Evolutionary conservation across 1,140 invertebrate species (phyloP), one percentile per base, ranked within the genome.

Genomic region (Oreohelix idahoensis): DNA sequence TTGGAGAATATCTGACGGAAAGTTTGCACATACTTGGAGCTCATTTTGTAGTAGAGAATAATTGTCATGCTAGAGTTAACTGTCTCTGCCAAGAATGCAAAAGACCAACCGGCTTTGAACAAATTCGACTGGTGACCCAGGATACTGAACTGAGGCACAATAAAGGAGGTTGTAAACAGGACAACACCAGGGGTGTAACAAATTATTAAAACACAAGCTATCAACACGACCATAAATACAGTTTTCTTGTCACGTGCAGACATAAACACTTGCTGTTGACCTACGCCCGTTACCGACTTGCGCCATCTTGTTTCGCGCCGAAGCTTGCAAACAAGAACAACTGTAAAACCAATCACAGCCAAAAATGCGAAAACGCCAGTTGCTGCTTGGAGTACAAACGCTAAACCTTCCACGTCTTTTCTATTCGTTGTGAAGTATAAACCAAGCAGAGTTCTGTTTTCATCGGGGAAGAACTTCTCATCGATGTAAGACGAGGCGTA

Each of bases 31-130:
- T 58, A 78, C 51, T 63, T 78, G 29, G 49, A 58, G 32, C 76
- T 78, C 76, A 78, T 78, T 29, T 78, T 78, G 76, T 78, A 78
- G 38, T 58, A 78, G 8, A 58, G 11, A 29, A 78, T 38, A 63
- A 78, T 53, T 35, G 53, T 78, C 5, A 78, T n/a, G 49, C 76
- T 78, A 15, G 76, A 36, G 76, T 78, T 78, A 1, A 78, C n/a
- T 1, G 76, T 2, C 4, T 78, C 13, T 2, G 13, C 2, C 17
- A 78, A 5, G 35, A 53, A 78, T 15, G 53, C 76, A 2, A 78
- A 58, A 11, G 76, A 78, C 15, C 15, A 78, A 10, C 2, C n/a
- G 4, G 53, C 11, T 11, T 32, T 8, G 38, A 53, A 78, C n/a
- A 78, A 11, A 36, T 78, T 78, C 13, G 51, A 53, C n/a, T 78